phyloP scores from a whole-genome alignment of 2,113 vertebrate genomes.

The Electrona antarctica region DNA sequence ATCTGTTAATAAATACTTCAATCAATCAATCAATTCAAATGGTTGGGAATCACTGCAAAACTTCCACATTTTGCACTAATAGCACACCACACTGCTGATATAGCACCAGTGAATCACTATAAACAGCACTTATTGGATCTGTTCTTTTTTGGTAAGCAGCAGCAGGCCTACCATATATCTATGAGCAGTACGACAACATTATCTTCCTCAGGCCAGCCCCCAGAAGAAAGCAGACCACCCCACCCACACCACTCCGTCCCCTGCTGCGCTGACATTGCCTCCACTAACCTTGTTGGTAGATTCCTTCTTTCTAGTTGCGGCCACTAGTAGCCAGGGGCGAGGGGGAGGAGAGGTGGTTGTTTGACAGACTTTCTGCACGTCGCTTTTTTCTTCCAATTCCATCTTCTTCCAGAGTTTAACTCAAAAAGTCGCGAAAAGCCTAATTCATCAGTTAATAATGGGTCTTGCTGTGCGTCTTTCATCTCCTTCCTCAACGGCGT shows the following conservation, averaged over 20 bases:
- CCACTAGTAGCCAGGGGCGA: not conserved
- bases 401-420: not conserved
- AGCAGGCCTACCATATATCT: too few species aligned
- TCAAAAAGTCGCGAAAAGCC: too few species aligned
- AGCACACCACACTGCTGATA: too few species aligned
- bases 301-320: not conserved
- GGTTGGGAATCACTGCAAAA: too few species aligned
- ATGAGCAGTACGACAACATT: too few species aligned
- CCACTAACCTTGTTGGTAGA: not conserved
- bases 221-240: not conserved
- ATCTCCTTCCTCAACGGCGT: not conserved
- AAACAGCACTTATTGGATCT: too few species aligned
- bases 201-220: not conserved
- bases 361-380: slow-evolving; percentile 6
- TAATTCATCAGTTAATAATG: slow-evolving; percentile 20
- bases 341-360: slow-evolving; percentile 11
- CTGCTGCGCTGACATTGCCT: not conserved
- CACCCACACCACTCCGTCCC: not conserved
- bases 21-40: too few species aligned
- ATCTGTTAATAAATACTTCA: too few species aligned
- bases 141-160: too few species aligned
- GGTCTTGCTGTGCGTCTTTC: not conserved
- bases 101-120: too few species aligned
- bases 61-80: too few species aligned
- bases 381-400: not conserved